phyloP scores from a whole-genome alignment of 2,888 invertebrate species.

The Caenorhabditis japonica region DNA sequence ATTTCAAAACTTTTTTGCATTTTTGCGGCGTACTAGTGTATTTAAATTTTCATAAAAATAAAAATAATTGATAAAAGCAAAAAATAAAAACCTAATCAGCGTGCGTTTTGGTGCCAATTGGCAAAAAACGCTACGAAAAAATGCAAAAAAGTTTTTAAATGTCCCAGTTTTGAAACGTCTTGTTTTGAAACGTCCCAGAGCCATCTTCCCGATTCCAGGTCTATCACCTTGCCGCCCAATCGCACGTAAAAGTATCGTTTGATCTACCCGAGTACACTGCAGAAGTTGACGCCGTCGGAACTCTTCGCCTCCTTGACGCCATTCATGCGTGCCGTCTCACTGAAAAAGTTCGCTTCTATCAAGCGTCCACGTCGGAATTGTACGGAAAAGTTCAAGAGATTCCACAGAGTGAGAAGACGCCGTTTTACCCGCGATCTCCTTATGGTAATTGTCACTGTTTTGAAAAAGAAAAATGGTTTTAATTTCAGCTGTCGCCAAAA shows the following conservation, averaged over 20 bases:
- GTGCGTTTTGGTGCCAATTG: too few species aligned
- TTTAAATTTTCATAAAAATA: too few species aligned
- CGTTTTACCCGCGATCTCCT: slow-evolving; percentile 95
- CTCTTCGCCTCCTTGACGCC: slow-evolving; percentile 90
- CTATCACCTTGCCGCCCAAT: slow-evolving; percentile 98
- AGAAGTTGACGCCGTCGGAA: slow-evolving; percentile 96
- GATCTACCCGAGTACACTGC: slow-evolving; percentile 99
- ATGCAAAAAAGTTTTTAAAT: too few species aligned
- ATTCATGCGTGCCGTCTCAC: slow-evolving; percentile 90
- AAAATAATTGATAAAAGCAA: too few species aligned
- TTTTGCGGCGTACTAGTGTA: too few species aligned
- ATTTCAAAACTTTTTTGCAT: too few species aligned
- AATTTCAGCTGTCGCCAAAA: slow-evolving; percentile 88
- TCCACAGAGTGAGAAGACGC: slow-evolving; percentile 93
- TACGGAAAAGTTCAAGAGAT: slow-evolving; percentile 93
- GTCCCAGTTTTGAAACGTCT: too few species aligned
- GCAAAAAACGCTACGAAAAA: too few species aligned
- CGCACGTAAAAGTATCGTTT: slow-evolving; percentile 95
- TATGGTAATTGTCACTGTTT: slow-evolving; percentile 84
- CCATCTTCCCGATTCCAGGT: too few species aligned
- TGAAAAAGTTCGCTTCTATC: slow-evolving; percentile 85
- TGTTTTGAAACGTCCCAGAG: too few species aligned
- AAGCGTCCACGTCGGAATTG: slow-evolving; percentile 94
- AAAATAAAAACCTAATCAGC: too few species aligned
- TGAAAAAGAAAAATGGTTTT: neutral